Base-by-base conservation (phyloP, 2,888 invertebrate species). In the Notodonta ziczac region DNA sequence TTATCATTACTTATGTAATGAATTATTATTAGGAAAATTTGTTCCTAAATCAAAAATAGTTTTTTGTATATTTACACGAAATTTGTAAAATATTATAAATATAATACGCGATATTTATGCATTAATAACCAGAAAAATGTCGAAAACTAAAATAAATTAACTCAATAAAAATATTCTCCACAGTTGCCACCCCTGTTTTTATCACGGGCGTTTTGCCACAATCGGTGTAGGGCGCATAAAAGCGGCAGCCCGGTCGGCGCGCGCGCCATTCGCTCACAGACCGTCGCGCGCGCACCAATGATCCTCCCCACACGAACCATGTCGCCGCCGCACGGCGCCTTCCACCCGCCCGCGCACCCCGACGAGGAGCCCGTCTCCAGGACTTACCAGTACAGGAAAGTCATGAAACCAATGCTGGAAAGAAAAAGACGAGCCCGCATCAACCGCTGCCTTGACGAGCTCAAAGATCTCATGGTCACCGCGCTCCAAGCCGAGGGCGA, bases 401-500 rank as follows among this genome's bases (percentile, higher is more conserved):
- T 98, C 73, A 98, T 97, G 97, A 98, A 98, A 88, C 98, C 98
- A 56, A 96, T 98, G 96, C 91, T 98, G 76, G 98, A 98, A 85
- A 94, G 98, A 62, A 97, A 98, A 87, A 94, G 98, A 42, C 94
- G 98, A 70, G 98, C 98, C 12, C 95, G 98, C 80, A 98, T 98
- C 91, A 98, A 98, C 93, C 96, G 97, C 74, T 98, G 98, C 88
- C 94, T 98, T 73, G 98, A 98, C 87, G 97, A 98, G 85, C 95
- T 98, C 56, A 98, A 98, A 86, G 98, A 98, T 82, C 92, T 98
- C 68, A 97, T 98, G 97, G 97, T 97, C 78, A 95, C 96, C 57
- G 97, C 97, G 0, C 94, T 98, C 65, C 97, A 97, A 81, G 96
- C 97, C 40, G 97, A 98, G 92, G 98, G 98, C 50, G 98, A 98